Conservation (phyloP, 2,797 vertebrate species). For the Halcyon smyrnensis region DNA sequence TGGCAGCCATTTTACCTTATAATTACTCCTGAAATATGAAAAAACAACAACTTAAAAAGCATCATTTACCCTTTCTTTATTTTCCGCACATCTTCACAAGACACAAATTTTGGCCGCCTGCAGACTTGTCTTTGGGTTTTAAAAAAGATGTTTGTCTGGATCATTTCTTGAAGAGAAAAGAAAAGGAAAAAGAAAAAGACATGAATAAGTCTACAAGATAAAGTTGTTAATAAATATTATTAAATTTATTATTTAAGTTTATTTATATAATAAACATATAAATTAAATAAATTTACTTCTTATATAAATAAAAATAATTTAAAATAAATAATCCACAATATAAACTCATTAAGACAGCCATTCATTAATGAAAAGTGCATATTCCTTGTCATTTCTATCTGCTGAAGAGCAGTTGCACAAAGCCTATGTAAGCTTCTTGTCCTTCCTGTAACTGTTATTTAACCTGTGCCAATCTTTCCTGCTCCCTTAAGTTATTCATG, state of each 20-base stretch:
- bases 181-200: neutral
- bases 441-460: neutral
- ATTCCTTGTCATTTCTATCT: neutral
- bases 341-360: neutral
- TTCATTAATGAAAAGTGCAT: neutral
- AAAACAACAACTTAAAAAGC: neutral
- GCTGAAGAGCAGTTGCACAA: neutral
- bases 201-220: neutral
- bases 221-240: neutral
- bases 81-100: conserved; percentile 44
- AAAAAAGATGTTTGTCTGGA: conserved; percentile 60
- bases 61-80: conserved; percentile 25
- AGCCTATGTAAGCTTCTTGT: neutral
- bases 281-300: no score
- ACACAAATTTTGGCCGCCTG: conserved; percentile 77
- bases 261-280: no score
- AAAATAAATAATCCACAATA: neutral
- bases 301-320: no score
- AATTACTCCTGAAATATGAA: neutral
- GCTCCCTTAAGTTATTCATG: neutral
- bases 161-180: conserved; percentile 74
- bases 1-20: neutral
- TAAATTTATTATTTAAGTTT: no score
- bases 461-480: neutral
- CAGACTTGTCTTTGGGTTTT: conserved; percentile 54